A percentile compares a stretch with the other conserved stretches of the same genome.
Evolutionary conservation across 2,888 invertebrate genomes (phyloP).

Genomic region (Panopea generosa): DNA sequence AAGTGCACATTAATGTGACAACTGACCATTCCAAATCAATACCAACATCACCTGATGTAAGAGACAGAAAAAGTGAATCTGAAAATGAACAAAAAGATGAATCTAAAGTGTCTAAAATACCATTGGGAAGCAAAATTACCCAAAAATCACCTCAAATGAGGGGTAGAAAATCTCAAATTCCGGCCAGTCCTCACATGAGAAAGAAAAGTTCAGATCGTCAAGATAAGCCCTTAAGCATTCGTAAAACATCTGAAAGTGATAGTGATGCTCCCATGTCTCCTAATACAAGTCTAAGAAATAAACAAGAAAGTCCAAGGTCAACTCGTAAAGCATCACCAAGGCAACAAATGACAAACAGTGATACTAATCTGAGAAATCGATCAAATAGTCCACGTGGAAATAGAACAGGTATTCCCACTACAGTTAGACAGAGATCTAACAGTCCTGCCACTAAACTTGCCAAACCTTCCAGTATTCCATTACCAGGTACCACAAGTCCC

Average conservation of each 20-base stretch:
- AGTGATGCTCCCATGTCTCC: constrained; percentile 41
- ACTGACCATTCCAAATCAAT: background rate
- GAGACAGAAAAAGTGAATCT: constrained; percentile 19
- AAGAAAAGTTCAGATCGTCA: constrained; percentile 30
- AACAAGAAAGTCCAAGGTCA: constrained; percentile 47
- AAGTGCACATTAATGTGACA: background rate
- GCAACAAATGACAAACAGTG: constrained; percentile 24
- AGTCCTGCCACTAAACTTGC: constrained; percentile 43
- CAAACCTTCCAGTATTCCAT: constrained; percentile 23
- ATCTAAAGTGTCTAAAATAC: constrained; percentile 31
- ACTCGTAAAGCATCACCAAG: constrained; percentile 35
- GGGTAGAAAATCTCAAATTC: constrained; percentile 52
- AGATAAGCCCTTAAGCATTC: constrained; percentile 13
- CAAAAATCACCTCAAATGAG: constrained; percentile 50
- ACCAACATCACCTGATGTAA: background rate
- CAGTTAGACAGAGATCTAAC: constrained; percentile 46
- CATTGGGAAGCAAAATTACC: constrained; percentile 48
- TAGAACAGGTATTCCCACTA: constrained; percentile 52
- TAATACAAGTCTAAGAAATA: constrained; percentile 19
- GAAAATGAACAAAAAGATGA: constrained; percentile 39
- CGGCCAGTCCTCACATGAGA: constrained; percentile 51
- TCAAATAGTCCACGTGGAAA: constrained; percentile 57
- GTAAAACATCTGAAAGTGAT: constrained; percentile 44
- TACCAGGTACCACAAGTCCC: constrained; percentile 30
- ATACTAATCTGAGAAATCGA: constrained; percentile 49